Conservation (phyloP, 2,113 vertebrate species). For the Galbula dea region DNA sequence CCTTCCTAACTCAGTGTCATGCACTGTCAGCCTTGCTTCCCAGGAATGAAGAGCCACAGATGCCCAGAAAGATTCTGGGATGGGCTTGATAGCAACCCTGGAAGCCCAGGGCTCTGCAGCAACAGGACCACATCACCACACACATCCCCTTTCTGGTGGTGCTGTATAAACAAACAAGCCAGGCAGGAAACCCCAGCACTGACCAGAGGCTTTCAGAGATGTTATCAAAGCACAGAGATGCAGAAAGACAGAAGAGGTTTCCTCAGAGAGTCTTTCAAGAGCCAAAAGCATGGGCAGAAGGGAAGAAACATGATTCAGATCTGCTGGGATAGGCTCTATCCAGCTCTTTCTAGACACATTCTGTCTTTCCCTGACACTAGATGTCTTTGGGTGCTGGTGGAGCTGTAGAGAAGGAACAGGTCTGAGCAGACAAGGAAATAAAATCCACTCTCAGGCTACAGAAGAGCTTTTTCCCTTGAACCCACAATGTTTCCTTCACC, state of each 20-base stretch:
- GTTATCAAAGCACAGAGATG: neutral
- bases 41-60: neutral
- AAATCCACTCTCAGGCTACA: neutral
- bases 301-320: neutral
- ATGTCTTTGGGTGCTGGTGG: neutral
- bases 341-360: neutral
- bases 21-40: neutral
- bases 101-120: neutral
- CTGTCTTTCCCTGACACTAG: neutral
- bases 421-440: neutral
- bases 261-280: neutral
- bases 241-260: neutral
- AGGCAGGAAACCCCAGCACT: neutral
- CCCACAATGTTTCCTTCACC: neutral
- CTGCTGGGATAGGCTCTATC: neutral
- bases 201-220: neutral
- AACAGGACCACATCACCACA: fast-evolving
- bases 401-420: neutral
- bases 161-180: neutral
- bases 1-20: neutral
- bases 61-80: neutral
- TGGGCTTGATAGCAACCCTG: neutral
- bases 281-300: neutral
- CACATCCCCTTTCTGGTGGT: neutral
- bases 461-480: neutral